Base-by-base conservation (phyloP, 2,888 invertebrate species). In the Limnephilus rhombicus region DNA sequence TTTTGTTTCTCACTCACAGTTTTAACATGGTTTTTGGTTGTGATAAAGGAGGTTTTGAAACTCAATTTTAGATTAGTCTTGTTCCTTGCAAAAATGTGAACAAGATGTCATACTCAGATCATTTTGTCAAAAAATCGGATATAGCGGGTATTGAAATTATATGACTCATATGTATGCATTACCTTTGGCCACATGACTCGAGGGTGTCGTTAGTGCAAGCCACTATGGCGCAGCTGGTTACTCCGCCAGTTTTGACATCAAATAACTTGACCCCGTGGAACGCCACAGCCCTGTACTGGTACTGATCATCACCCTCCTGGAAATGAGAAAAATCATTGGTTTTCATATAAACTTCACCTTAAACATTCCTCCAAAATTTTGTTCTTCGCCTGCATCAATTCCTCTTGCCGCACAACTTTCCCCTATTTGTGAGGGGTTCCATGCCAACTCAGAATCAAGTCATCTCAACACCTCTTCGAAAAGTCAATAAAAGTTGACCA, bases 221-320 rank as follows among this genome's bases (percentile, higher is more conserved):
- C 13, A 97, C 94, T 11, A 97, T 94, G 1, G 95, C 95, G 92
- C 97, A 97, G 29, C 96, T 94, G 94, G 96, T 95, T 4, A 95
- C 94, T 1, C 96, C 97, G 0, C 96, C 96, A 1, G 96, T 95
- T 1, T 95, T 95, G 18, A 96, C 93, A 0, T 96, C 96, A 94
- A 95, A 97, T 1, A 95, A 95, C n/a, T 97, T 95, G 0, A 96
- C 95, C 0, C 97, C 97, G 85, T 95, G 95, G 93, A 96, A 96
- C 0, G 95, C 96, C 0, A 95, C 95, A 2, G 96, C 95, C 94
- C 96, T 95, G 94, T 97, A 97, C 85, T 94, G 94, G 94, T 97
- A 96, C n/a, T 94, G 92, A 53, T 92, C 24, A 9, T 68, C 87
- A 85, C 92, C 90, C 45, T 87, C 53, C 92, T 92, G 9, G 5